These are phyloP conservation scores for Trigoniulus corallinus DNA, from an alignment of 1,140 invertebrate genomes.

Conservation along the genomic window DNA sequence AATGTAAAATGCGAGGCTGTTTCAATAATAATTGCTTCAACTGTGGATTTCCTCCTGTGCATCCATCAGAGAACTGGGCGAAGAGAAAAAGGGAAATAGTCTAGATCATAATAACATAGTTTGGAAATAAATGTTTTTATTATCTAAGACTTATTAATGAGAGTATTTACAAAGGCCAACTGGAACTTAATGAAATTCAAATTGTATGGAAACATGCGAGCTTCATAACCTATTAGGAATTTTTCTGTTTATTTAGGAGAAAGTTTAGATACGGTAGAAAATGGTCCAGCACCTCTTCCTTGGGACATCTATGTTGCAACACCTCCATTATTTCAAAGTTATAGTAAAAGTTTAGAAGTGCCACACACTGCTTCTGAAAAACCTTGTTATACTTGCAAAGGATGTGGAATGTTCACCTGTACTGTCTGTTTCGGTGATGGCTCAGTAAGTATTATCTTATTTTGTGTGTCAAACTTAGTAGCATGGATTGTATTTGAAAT, in stretches of 20 bases:
- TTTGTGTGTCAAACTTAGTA: not conserved
- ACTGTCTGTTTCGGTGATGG: slow-evolving; percentile 34
- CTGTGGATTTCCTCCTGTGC: too few species aligned
- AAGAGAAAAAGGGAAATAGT: too few species aligned
- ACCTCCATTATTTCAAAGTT: slow-evolving; percentile 28
- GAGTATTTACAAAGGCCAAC: not conserved
- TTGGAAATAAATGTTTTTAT: too few species aligned
- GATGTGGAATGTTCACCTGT: slow-evolving; percentile 32
- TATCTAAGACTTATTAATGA: not conserved
- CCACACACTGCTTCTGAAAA: slow-evolving; percentile 40
- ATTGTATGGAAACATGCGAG: not conserved
- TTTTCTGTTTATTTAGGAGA: slow-evolving; percentile 21
- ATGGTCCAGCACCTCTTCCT: slow-evolving; percentile 32
- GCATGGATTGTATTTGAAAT: not conserved
- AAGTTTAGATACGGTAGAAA: slow-evolving; percentile 28
- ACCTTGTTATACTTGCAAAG: slow-evolving; percentile 35
- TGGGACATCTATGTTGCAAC: slow-evolving; percentile 35
- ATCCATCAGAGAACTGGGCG: too few species aligned
- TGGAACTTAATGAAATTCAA: not conserved
- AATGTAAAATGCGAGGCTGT: too few species aligned
- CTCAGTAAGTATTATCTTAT: slow-evolving; percentile 23
- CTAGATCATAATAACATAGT: too few species aligned
- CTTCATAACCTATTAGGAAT: not conserved
- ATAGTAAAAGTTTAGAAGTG: slow-evolving; percentile 30
- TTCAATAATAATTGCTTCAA: too few species aligned